Base-by-base conservation (phyloP, 2,888 invertebrate species). In the Eretmocerus hayati region DNA sequence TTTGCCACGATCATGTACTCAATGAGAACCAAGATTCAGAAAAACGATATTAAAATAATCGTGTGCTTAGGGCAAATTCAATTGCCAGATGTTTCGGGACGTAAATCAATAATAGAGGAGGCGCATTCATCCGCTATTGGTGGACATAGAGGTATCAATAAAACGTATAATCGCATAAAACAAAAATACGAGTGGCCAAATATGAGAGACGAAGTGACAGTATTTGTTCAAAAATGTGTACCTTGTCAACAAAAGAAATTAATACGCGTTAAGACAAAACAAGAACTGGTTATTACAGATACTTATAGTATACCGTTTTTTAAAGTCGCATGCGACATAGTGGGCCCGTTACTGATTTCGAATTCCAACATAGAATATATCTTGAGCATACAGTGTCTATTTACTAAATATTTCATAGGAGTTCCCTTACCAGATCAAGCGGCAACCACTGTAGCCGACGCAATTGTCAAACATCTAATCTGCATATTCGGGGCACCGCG, bases 361-460 rank as follows among this genome's bases (percentile, higher is more conserved):
- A 5, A n/a, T 11, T 21, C 22, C 8, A 6, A 6, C n/a, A 57
- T 61, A 19, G 43, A 53, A 32, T 59, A 59, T 18, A 50, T 55
- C 4, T 35, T 55, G 8, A 47, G 52, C 8, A 56, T 56, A 4
- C 54, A 55, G 39, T 49, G 47, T 16, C 45, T 42, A 11, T 22
- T 57, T 11, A 44, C 51, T 2, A 55, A 56, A 48, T 54, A 40
- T 30, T 43, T 22, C 6, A 15, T 49, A 3, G 54, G 44, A 4
- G 16, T 21, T 2, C 50, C 54, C 4, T 26, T 58, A n/a, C 9
- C 5, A 8, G 47, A 56, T 11, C 19, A 20, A n/a, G 31, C 31
- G 3, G 42, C 55, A 54, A 4, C 46, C 41, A 30, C 59, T 48
- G 42, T 59, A 3, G 52, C 55, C 2, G 45, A 53, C 9, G 57